Evolutionary conservation across 2,888 invertebrate species (phyloP), one percentile per base, ranked within the genome.

Genomic region (Polylopha cassiicola): DNA sequence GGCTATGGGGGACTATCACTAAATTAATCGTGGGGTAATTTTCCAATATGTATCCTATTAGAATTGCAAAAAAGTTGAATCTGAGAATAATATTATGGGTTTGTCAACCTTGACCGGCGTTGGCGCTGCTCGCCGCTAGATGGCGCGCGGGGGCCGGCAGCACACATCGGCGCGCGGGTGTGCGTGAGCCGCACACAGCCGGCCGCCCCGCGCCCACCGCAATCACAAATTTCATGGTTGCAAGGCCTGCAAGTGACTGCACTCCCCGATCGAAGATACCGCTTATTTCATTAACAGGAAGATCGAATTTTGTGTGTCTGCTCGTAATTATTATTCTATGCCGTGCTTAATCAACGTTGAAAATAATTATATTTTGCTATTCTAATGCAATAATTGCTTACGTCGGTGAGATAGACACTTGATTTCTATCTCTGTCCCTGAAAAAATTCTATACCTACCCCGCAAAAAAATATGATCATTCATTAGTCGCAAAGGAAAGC

Each of bases 91-190:
- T 73, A 66, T 66, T 62, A 75, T 63, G 71, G 65, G 78, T 80
- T 80, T 79, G 67, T 75, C 75, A 79, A 79, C 81, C 80, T 84
- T 82, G 79, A 78, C 74, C 75, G 51, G 58, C 48, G 48, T 48
- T 48, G 47, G 41, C 29, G 58, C 77, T 55, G 39, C 70, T 70
- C 50, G 58, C 47, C 78, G 60, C 65, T 70, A 81, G 84, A 76
- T 75, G 85, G 81, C 85, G 55, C 28, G 47, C 37, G 45, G 49
- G 37, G 47, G 65, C 41, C 44, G 41, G 44, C 30, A 17, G 59
- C 68, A 59, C 74, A 74, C 73, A 68, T 51, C 44, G 44, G 44
- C 33, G 33, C 3, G 10, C 14, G 5, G 16, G 31, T 36, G 37
- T 34, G 30, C 31, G 39, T 43, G 44, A 54, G 50, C 56, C 71